Evolutionary conservation across 2,113 vertebrate species (phyloP), one percentile per base, ranked within the genome.

Genomic region (Mormoops blainvillei): DNA sequence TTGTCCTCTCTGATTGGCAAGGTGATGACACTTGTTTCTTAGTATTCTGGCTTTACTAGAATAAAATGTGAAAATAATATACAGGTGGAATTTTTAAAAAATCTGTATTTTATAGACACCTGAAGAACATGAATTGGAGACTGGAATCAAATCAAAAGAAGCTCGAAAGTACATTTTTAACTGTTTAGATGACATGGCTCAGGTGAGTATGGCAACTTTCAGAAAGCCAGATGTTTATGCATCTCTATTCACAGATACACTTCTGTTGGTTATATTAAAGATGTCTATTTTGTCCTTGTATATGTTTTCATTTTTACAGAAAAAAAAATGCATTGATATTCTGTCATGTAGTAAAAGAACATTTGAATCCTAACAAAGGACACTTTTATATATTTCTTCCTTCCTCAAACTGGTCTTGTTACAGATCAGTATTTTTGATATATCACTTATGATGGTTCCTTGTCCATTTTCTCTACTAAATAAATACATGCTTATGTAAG

Each of bases 111-210:
- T 95, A 1, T 93, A 99, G 99, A 99, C 99, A 19, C 99, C 99
- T 15, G 98, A 99, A 77, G 99, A 99, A 94, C 99, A 99, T 68
- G 99, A 99, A 98, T 98, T 99, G 63, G 99, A 99, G 97, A 99
- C 99, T 96, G 99, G 99, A 95, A 99, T 99, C 97, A 99, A 99
- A 98, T 99, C 99, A 45, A 99, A 99, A 98, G 99, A 99, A 98
- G 99, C 99, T 76, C 98, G 99, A 94, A 99, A 99, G 98, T 99
- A 99, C 87, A 99, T 99, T 97, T 99, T 99, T 95, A 99, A 99
- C 98, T 99, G 99, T 98, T 99, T 99, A 91, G 99, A 99, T 98
- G 99, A 99, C 94, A 99, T 99, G 99, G 99, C 99, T 97, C 99
- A 99, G 99, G 99, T 99, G 92, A 97, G 97, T 95, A 82, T 74